Percentiles rank a stretch among this genome's conserved stretches.
These are phyloP conservation scores for Procambarus virginalis DNA, from an alignment of 1,140 invertebrate species.

Conservation along the genomic window DNA sequence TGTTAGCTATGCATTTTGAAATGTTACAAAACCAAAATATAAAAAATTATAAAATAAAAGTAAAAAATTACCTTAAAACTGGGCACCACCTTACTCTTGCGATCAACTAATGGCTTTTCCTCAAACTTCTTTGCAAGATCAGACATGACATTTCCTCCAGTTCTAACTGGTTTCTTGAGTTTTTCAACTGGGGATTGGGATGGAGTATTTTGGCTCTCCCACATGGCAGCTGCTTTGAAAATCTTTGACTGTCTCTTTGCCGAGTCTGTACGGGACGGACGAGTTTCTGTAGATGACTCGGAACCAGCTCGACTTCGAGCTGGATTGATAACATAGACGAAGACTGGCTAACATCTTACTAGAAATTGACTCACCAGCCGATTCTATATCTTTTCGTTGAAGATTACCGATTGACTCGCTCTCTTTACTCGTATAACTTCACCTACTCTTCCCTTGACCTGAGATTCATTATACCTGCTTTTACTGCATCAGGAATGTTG, in stretches of 20 bases:
- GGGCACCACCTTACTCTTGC: constrained; percentile 64
- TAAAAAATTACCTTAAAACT: constrained; percentile 61
- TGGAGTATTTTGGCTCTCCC: constrained; percentile 55
- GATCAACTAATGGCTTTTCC: constrained; percentile 77
- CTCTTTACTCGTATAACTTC: constrained; percentile 39
- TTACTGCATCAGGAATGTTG: constrained; percentile 23
- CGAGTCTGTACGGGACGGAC: constrained; percentile 50
- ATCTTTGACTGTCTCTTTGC: constrained; percentile 68
- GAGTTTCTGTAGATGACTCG: constrained; percentile 67
- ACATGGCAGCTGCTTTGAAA: constrained; percentile 70
- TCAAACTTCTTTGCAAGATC: constrained; percentile 90
- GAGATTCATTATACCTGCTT: constrained; percentile 9
- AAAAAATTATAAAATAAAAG: background rate
- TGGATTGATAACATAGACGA: constrained; percentile 66
- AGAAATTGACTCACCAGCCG: constrained; percentile 32
- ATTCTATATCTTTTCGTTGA: constrained; percentile 42
- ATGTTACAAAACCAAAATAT: background rate
- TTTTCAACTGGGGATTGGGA: constrained; percentile 75
- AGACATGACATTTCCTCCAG: constrained; percentile 85
- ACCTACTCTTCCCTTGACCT: constrained; percentile 22
- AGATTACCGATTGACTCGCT: constrained; percentile 17
- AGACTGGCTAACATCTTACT: constrained; percentile 62
- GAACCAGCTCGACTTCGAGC: constrained; percentile 68
- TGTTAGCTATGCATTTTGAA: background rate
- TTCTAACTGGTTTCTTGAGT: constrained; percentile 86